Conservation (phyloP, 2,888 invertebrate genomes). For the Gisinianus flammeolus region DNA sequence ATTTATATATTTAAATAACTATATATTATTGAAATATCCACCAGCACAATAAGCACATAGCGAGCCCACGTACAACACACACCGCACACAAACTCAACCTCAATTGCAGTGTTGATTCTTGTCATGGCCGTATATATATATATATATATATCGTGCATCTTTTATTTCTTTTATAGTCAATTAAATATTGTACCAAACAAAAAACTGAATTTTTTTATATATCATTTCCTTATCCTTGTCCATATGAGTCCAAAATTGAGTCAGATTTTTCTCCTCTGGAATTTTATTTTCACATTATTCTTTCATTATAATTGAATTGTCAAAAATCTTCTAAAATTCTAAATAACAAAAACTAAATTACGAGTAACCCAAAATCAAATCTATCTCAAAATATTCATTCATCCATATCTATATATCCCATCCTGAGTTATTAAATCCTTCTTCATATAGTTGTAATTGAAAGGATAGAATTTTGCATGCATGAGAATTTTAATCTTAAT, state of each 20-base stretch:
- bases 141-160: background rate
- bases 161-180: background rate
- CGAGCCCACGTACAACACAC: slow-evolving; percentile 39
- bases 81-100: slow-evolving; percentile 35
- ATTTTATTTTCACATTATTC: slow-evolving; percentile 1
- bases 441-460: background rate
- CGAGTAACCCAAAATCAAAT: background rate
- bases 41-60: slow-evolving; percentile 37
- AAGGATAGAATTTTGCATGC: background rate
- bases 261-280: slow-evolving; percentile 28
- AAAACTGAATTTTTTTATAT: background rate
- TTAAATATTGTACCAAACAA: background rate
- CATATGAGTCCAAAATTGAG: no score
- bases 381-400: background rate
- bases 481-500: slow-evolving; percentile 36
- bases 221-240: slow-evolving; percentile 19
- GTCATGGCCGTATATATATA: slow-evolving; percentile 25
- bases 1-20: background rate
- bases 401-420: background rate
- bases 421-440: no score
- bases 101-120: slow-evolving; percentile 45
- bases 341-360: background rate
- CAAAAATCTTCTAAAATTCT: background rate
- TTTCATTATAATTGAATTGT: background rate
- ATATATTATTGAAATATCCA: background rate